phyloP scores from a whole-genome alignment of 2,113 vertebrate genomes.

The Marmota monax region DNA sequence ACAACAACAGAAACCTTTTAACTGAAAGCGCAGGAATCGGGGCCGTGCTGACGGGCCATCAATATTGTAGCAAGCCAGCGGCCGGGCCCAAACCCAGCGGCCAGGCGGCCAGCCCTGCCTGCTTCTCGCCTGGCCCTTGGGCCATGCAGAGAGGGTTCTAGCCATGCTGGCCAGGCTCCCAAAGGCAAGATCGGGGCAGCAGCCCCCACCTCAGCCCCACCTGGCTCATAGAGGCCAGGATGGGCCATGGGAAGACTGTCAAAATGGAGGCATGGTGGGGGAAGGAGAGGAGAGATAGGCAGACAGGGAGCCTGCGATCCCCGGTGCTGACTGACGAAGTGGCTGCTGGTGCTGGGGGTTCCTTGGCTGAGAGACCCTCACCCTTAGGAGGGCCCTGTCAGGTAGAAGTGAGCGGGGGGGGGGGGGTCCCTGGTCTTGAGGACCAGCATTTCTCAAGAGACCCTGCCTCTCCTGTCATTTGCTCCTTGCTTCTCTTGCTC shows the following conservation, averaged over 20 bases:
- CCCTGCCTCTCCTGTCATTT: not conserved
- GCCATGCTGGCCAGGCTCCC: fast-evolving
- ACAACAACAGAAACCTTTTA: slow-evolving; percentile 99
- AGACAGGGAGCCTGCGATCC: fast-evolving
- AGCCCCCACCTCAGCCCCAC: not conserved
- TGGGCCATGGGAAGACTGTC: fast-evolving
- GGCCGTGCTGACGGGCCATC: slow-evolving; percentile 93
- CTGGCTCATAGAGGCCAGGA: fast-evolving
- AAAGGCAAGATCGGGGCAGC: fast-evolving
- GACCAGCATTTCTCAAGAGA: not conserved
- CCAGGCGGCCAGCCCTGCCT: not conserved
- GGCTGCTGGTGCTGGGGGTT: not conserved
- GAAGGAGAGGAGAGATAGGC: not conserved
- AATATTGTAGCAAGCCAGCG: slow-evolving; percentile 83
- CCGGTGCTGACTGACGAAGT: fast-evolving
- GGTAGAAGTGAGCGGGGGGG: not conserved
- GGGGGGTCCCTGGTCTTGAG: fast-evolving
- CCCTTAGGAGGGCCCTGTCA: not conserved
- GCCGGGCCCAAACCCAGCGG: not conserved
- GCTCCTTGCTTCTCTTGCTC: not conserved
- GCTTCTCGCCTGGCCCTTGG: not conserved
- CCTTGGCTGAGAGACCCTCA: not conserved
- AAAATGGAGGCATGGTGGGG: not conserved
- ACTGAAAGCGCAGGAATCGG: slow-evolving; percentile 97
- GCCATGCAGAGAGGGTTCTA: fast-evolving